These are phyloP conservation scores for Mirounga angustirostris DNA, from an alignment of 2,113 vertebrate species.

Conservation along the genomic window DNA sequence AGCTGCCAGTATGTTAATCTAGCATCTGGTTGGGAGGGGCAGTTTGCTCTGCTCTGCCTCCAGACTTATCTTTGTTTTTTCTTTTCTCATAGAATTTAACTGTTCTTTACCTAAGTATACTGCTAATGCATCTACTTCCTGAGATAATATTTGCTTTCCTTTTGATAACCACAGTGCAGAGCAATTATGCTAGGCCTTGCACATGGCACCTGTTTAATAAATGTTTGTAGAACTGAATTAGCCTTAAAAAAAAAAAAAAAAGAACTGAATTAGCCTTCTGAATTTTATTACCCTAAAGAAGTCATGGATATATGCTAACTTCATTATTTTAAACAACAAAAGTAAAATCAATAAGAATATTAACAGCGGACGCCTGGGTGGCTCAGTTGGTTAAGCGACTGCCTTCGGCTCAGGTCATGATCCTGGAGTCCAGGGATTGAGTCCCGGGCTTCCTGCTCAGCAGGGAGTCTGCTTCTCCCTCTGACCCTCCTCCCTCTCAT, in stretches of 20 bases:
- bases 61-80: background rate
- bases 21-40: background rate
- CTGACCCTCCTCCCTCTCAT: too few relatives aligned
- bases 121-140: background rate
- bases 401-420: too few relatives aligned
- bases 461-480: too few relatives aligned
- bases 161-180: background rate
- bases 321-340: background rate
- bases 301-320: background rate
- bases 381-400: too few relatives aligned
- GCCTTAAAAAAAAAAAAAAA: background rate
- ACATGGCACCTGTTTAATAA: background rate
- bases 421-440: too few relatives aligned
- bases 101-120: background rate
- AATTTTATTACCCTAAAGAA: background rate
- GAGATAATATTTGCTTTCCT: background rate
- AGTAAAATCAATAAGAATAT: background rate
- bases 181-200: background rate
- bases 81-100: background rate
- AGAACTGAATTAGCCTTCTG: background rate
- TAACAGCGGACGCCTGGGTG: background rate
- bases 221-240: background rate
- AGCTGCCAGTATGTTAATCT: slow-evolving; percentile 43
- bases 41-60: background rate
- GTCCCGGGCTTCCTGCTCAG: too few relatives aligned